Conservation (phyloP, 1,140 invertebrate genomes). For the Limonius californicus region DNA sequence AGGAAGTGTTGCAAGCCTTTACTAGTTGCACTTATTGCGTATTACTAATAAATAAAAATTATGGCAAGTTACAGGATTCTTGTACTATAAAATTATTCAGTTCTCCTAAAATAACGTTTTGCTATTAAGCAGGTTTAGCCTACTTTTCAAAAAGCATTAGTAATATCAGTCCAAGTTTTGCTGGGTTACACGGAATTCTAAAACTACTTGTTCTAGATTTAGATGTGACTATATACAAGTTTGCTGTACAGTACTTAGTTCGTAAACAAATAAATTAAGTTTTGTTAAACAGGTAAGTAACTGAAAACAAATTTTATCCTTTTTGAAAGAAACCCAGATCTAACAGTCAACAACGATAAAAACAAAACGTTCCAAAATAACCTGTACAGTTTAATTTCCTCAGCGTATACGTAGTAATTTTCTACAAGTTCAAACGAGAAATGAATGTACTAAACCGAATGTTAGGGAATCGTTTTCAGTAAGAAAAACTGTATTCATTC, state of each 20-base stretch:
- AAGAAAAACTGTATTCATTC: too few relatives aligned
- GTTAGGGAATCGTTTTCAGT: too few relatives aligned
- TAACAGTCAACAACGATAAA: not conserved
- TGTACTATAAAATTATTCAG: slow-evolving; percentile 29
- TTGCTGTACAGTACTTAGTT: slow-evolving; percentile 9
- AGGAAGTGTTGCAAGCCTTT: not conserved
- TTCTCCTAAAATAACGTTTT: not conserved
- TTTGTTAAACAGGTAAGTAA: not conserved
- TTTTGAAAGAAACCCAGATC: not conserved
- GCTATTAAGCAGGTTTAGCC: slow-evolving; percentile 1
- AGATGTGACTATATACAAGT: not conserved
- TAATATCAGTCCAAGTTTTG: slow-evolving; percentile 15
- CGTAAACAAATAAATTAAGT: slow-evolving; percentile 3
- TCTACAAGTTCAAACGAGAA: slow-evolving; percentile 1
- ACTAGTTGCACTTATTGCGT: slow-evolving; percentile 15
- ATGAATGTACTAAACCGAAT: too few relatives aligned
- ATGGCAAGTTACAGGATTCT: slow-evolving; percentile 34
- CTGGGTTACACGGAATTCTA: slow-evolving; percentile 9
- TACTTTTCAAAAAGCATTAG: not conserved
- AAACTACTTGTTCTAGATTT: slow-evolving; percentile 9
- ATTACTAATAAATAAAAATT: slow-evolving; percentile 22
- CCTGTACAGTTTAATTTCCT: slow-evolving; percentile 3
- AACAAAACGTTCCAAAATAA: not conserved
- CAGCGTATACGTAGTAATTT: slow-evolving; percentile 15
- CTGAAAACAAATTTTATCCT: not conserved